These are phyloP conservation scores for Octonoba sinensis DNA, from an alignment of 2,888 invertebrate genomes.

Conservation along the genomic window DNA sequence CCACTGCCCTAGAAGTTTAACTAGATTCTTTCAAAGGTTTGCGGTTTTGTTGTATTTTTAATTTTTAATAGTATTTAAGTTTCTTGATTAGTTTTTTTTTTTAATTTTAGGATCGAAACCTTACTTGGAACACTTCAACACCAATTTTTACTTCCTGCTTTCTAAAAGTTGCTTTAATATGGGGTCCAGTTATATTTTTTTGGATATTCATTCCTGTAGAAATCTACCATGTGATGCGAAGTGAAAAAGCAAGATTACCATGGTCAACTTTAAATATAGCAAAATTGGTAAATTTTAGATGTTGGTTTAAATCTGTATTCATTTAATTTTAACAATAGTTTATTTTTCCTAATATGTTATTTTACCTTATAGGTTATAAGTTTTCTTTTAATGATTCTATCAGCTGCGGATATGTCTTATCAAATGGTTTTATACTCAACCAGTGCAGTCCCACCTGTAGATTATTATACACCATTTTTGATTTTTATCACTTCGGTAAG, in stretches of 20 bases:
- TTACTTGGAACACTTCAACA: constrained; percentile 83
- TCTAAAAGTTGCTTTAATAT: constrained; percentile 88
- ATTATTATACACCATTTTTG: constrained; percentile 83
- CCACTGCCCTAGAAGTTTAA: too few relatives aligned
- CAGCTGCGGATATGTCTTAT: constrained; percentile 35
- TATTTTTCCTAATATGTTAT: background rate
- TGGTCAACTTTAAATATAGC: constrained; percentile 62
- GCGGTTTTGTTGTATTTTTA: too few relatives aligned
- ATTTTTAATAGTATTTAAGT: too few relatives aligned
- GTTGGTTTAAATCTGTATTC: background rate
- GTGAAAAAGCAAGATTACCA: constrained; percentile 38
- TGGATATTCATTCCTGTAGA: constrained; percentile 84
- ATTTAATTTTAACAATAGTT: background rate
- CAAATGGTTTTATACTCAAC: constrained; percentile 28
- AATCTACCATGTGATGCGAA: constrained; percentile 30
- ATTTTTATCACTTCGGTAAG: constrained; percentile 87
- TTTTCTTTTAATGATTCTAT: constrained; percentile 25
- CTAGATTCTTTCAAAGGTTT: too few relatives aligned
- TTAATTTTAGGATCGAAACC: constrained; percentile 79
- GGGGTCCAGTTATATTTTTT: constrained; percentile 88
- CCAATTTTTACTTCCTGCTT: constrained; percentile 93
- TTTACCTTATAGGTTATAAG: constrained; percentile 25
- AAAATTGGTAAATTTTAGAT: constrained; percentile 43
- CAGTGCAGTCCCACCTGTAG: constrained; percentile 74
- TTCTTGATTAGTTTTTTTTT: constrained; percentile 30